Conservation (phyloP, 2,888 invertebrate species). For the Apamea crenata region DNA sequence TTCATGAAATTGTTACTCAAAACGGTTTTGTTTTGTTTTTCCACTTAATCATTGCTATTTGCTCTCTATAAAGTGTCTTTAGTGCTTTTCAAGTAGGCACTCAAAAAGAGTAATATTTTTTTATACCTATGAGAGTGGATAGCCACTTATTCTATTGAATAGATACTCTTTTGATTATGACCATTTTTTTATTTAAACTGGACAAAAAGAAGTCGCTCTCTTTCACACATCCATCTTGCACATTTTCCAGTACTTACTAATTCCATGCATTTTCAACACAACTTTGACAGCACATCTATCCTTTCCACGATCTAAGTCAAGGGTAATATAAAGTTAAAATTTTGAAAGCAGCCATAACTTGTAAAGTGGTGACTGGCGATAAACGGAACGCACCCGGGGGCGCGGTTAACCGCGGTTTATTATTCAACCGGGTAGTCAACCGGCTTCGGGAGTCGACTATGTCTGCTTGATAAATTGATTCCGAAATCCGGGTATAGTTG, state of each 20-base stretch:
- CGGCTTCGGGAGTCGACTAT: conserved; percentile 45
- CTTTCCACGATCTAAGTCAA: conserved; percentile 15
- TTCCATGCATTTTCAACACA: not conserved
- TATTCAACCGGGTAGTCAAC: conserved; percentile 58
- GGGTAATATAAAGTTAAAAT: conserved; percentile 54
- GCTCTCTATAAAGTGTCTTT: not conserved
- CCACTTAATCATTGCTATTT: not conserved
- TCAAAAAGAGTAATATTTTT: not conserved
- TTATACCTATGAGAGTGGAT: not conserved
- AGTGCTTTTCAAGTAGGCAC: not conserved
- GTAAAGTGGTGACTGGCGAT: conserved; percentile 47
- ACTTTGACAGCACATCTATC: not conserved
- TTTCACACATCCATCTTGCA: not conserved
- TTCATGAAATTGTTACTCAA: not conserved
- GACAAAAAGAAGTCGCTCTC: not conserved
- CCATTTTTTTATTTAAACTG: not conserved
- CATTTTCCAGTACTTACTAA: not conserved
- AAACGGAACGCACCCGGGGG: conserved; percentile 51
- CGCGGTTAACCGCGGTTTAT: conserved; percentile 59
- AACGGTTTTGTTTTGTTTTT: not conserved
- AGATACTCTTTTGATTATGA: not conserved
- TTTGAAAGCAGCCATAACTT: conserved; percentile 42
- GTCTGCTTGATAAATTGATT: conserved; percentile 61
- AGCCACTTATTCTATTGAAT: not conserved
- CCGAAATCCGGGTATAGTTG: conserved; percentile 46